Evolutionary conservation across 2,888 invertebrate species (phyloP), one percentile per base, ranked within the genome.

Genomic region (Apantesis nais): DNA sequence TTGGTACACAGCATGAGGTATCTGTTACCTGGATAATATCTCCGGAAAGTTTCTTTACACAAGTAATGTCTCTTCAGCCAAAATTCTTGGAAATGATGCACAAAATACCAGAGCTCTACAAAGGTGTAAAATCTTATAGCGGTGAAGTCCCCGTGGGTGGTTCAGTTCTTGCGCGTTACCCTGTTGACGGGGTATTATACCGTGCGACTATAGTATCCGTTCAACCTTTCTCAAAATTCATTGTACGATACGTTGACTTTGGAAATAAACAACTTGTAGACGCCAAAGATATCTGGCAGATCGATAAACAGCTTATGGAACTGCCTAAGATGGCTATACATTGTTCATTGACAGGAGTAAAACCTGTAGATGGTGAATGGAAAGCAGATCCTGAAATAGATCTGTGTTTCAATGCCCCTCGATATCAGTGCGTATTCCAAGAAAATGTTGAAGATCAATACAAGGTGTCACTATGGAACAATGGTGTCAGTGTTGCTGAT

Each of bases 21-120:
- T 93, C 95, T 2, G 95, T 98, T 58, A 96, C 97, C 2, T 98
- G 98, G 97, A 97, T 97, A 85, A 96, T 96, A 69, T 97, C 97
- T 74, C 98, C 98, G 0, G 95, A 96, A 74, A 96, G 96, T 79
- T 98, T 98, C 89, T 97, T 96, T 89, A 96, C 96, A 0, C 97
- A 97, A 81, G 90, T 96, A 29, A 85, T 95, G 64, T 92, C 94
- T 0, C 81, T 91, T 9, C 93, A 95, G 80, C 85, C 89, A 1
- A 96, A 96, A 78, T 97, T 97, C 86, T 94, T 96, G 25, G 91
- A 92, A 5, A 96, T 97, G 95, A 97, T 98, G 97, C 95, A 96
- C 74, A 96, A 96, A 66, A 97, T 98, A 79, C 97, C 97, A 64
- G 93, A 94, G 62, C 90, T 96, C 37, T 98, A 98, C 85, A 96